Base-by-base conservation (phyloP, 64 coral and sea anemone genomes). In the Astreopora myriophthalma region DNA sequence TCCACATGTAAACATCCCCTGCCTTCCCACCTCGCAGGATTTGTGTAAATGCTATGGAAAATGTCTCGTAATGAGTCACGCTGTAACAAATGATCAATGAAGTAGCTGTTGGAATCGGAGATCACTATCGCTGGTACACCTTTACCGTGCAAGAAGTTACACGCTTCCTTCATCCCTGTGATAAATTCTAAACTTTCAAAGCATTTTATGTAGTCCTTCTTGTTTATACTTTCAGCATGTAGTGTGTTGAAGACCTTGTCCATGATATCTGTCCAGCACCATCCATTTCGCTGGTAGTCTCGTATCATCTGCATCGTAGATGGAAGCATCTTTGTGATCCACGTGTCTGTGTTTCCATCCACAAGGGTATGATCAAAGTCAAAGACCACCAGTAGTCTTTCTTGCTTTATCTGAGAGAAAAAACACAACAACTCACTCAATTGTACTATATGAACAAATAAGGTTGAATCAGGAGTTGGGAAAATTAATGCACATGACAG, bases 221-320 rank as follows among this genome's bases (percentile, higher is more conserved):
- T 93, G 36, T 13, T 87, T 46, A 96, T 23, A 40, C 88, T 87
- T 69, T 93, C 58, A 48, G 72, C 33, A 29, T 99, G 91, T 1
- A 99, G 88, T 3, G 86, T 29, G 13, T 48, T 32, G 69, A 99
- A 99, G 48, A 94, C 85, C 23, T 37, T 79, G 23, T 84, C 86
- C 97, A 99, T 99, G 19, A 95, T 87, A 32, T 99, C 88, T 22
- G 97, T 99, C 97, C 97, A 99, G 70, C 97, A 99, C 27, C n/a
- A 32, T 34, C 88, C 91, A 42, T 88, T 75, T 33, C 40, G 80
- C 48, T 77, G 92, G n/a, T 94, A 76, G 27, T 84, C 66, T 23
- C 73, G 52, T 34, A 96, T 93, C 30, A 83, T 25, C 26, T 86
- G 77, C 74, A 34, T 93, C 17, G 74, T 64, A 14, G 74, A 61